Evolutionary conservation across 2,113 vertebrate genomes (phyloP).

Genomic region (Mohoua ochrocephala): DNA sequence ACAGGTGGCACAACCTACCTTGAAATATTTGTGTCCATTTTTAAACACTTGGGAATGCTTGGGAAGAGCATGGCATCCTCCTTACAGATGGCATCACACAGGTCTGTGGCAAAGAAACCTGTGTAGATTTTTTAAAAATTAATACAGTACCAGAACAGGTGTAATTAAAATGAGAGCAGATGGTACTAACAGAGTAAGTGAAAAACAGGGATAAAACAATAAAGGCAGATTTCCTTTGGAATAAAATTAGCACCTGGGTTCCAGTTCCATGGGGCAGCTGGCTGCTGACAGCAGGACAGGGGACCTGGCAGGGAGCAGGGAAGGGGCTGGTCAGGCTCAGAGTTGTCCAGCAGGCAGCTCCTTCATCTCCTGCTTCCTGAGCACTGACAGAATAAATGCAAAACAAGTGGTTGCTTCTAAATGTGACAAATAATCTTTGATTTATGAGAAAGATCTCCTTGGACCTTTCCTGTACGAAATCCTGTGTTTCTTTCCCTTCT

Average conservation of each 20-base stretch:
- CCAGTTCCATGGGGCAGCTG: slow-evolving; percentile 8
- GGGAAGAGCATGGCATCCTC: neutral
- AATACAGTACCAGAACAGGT: neutral
- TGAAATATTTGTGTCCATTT: neutral
- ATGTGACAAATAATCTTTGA: neutral
- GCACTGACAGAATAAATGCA: neutral
- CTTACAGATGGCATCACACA: neutral
- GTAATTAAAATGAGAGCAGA: neutral
- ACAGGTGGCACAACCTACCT: neutral
- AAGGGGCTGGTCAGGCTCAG: neutral
- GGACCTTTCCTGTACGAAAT: neutral
- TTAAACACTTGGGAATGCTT: neutral
- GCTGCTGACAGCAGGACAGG: neutral
- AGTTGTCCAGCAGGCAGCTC: neutral
- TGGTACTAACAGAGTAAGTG: neutral
- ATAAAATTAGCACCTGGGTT: neutral
- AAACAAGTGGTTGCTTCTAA: neutral
- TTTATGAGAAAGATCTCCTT: neutral
- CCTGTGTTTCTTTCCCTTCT: neutral
- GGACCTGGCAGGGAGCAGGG: neutral
- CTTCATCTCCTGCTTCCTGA: neutral
- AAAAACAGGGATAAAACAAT: neutral
- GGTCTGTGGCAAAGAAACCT: neutral
- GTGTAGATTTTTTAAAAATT: neutral
- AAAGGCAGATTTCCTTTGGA: slow-evolving; percentile 6